Base-by-base conservation (phyloP, 2,888 invertebrate species). In the Ochropacha duplaris region DNA sequence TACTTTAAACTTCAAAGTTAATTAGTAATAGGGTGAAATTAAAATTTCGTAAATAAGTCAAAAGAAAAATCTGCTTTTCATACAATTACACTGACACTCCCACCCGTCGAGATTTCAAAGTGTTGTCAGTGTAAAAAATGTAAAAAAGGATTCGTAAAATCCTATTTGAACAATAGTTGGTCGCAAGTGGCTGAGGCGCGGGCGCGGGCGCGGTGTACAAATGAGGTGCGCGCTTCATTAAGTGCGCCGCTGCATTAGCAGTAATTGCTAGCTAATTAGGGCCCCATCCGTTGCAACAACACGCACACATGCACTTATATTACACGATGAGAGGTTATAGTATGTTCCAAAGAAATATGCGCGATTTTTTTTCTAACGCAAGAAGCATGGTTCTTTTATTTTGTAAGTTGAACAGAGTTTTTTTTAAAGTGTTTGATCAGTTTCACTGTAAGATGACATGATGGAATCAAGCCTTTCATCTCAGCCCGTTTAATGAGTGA, bases 241-340 rank as follows among this genome's bases (percentile, higher is more conserved):
- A 85, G 78, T 82, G 81, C 74, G 79, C 71, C 72, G 79, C 78
- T 76, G 85, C 87, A 89, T 89, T 89, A 89, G 86, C 74, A 76
- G 83, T 88, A 88, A 89, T 89, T 88, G 87, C 80, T 63, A 77
- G 81, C 86, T 88, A 88, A 88, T 89, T 89, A 88, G 87, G 78
- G 77, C 79, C 79, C 79, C 86, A 86, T 87, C 86, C 85, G 85
- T 77, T 83, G 84, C 83, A 79, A 78, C 78, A 66, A 74, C 74
- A 65, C 77, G 72, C 72, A 79, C 74, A 74, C 59, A 67, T 60
- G 65, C 60, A 55, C 54, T 60, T 69, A 67, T 66, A 64, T 74
- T 74, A 71, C 67, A 66, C 59, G 61, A 57, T 65, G 57, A 60
- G 44, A 68, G 72, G 65, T 57, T 22, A 54, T 55, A 62, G 51